Percentiles rank a stretch among this genome's conserved stretches.
These are phyloP conservation scores for Nixonia krombeini DNA, from an alignment of 1,140 invertebrate species.

Conservation along the genomic window DNA sequence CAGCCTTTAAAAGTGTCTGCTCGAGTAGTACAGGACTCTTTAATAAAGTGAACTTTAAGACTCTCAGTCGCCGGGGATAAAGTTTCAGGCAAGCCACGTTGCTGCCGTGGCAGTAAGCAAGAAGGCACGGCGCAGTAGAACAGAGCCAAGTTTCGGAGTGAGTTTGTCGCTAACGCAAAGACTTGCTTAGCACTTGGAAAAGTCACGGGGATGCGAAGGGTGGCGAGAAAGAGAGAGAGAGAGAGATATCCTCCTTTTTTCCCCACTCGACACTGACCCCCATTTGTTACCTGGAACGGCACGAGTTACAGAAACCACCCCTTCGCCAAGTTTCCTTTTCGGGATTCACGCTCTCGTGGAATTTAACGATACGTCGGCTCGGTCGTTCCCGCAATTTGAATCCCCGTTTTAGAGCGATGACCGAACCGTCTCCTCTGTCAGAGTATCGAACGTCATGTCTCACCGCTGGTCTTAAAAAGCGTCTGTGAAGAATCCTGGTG, in stretches of 20 bases:
- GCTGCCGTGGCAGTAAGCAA: constrained; percentile 22
- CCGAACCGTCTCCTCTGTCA: background rate
- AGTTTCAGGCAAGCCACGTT: constrained; percentile 55
- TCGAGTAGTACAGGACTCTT: constrained; percentile 56
- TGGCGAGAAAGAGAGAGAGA: no score
- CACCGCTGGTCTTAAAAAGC: no score
- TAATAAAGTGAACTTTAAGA: constrained; percentile 67
- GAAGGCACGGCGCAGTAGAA: constrained; percentile 30
- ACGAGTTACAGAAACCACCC: constrained; percentile 46
- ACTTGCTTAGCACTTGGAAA: constrained; percentile 44
- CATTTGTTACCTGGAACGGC: constrained; percentile 51
- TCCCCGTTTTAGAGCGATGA: background rate
- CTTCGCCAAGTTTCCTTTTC: constrained; percentile 32
- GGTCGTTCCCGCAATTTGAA: no score
- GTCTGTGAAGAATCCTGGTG: no score
- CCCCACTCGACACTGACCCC: constrained; percentile 44
- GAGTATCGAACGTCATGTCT: no score
- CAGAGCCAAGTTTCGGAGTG: constrained; percentile 58
- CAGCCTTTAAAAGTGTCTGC: constrained; percentile 30
- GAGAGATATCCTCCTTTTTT: constrained; percentile 43
- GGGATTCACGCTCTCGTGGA: background rate
- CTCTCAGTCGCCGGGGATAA: constrained; percentile 57
- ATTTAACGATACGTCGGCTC: constrained; percentile 1
- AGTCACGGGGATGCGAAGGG: constrained; percentile 12
- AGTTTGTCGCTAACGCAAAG: constrained; percentile 49